Evolutionary conservation across 37 sponge, comb jelly and placozoan genomes (phyloP).

Genomic region (Eunapius fragilis): DNA sequence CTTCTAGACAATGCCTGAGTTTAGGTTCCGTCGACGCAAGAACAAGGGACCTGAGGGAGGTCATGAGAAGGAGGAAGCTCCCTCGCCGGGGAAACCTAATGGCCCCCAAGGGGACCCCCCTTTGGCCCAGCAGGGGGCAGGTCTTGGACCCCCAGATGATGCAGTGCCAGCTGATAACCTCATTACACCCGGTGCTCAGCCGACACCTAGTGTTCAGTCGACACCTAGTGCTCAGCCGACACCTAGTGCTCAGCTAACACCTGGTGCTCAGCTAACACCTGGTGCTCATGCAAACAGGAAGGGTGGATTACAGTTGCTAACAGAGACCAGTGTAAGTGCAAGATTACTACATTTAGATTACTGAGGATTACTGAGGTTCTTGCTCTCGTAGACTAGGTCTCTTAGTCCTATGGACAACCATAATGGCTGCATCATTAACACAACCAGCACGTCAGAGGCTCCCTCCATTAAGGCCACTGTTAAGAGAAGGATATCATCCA

Average conservation of each 20-base stretch:
- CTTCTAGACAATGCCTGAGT: slow-evolving; percentile 42
- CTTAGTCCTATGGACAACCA: neutral
- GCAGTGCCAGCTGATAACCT: neutral
- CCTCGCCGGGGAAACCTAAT: neutral
- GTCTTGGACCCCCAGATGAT: neutral
- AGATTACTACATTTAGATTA: neutral
- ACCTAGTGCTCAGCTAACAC: too few species aligned
- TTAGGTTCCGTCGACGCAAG: slow-evolving; percentile 55
- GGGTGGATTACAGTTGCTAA: neutral
- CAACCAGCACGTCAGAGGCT: slow-evolving; percentile 27
- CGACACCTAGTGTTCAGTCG: too few species aligned
- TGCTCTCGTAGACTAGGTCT: too few species aligned
- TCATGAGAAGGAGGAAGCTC: neutral
- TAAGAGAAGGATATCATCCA: slow-evolving; percentile 17
- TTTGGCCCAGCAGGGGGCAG: neutral
- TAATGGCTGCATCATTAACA: neutral
- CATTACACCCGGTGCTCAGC: neutral
- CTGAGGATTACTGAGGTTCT: too few species aligned
- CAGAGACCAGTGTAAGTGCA: neutral
- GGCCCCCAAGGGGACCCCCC: neutral
- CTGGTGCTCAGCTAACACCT: too few species aligned
- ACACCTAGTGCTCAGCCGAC: too few species aligned
- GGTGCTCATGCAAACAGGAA: neutral
- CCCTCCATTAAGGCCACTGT: slow-evolving; percentile 10
- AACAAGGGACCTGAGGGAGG: slow-evolving; percentile 39